These are phyloP conservation scores for Menidia menidia DNA, from an alignment of 2,797 vertebrate genomes.

Conservation along the genomic window DNA sequence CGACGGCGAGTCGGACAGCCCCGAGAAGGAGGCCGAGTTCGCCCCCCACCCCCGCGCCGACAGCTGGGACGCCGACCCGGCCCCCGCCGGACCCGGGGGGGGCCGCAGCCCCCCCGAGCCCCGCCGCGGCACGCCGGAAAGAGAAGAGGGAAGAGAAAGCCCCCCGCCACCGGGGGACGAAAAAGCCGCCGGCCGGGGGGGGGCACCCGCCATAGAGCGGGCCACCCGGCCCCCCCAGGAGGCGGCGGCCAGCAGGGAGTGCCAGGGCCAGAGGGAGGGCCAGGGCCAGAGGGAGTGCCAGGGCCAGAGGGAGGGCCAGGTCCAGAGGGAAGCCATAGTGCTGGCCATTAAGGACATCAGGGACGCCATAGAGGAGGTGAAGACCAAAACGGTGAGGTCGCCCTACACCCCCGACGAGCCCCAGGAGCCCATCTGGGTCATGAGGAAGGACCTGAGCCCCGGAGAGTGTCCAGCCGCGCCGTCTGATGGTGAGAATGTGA, in stretches of 20 bases:
- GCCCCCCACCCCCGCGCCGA: constrained; percentile 92
- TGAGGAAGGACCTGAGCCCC: constrained; percentile 96
- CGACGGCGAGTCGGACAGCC: constrained; percentile 95
- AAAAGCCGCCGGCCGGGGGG: too few relatives aligned
- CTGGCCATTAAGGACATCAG: constrained; percentile 98
- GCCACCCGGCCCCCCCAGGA: too few relatives aligned
- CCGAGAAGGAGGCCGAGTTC: constrained; percentile 96
- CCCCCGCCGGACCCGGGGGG: too few relatives aligned
- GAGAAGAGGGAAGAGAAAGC: too few relatives aligned
- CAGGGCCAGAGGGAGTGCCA: constrained; percentile 94
- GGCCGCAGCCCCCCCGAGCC: too few relatives aligned
- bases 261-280: constrained; percentile 91
- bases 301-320: constrained; percentile 88
- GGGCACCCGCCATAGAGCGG: too few relatives aligned
- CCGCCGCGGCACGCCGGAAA: too few relatives aligned
- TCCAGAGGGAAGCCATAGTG: constrained; percentile 94
- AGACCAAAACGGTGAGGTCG: constrained; percentile 94
- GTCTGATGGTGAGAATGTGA: constrained; percentile 62
- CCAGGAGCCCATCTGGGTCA: constrained; percentile 97
- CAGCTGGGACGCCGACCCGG: constrained; percentile 83
- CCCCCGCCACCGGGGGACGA: too few relatives aligned
- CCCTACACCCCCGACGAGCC: constrained; percentile 97
- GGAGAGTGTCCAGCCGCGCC: constrained; percentile 89
- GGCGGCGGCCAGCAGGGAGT: constrained; percentile 64
- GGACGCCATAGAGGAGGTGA: constrained; percentile 98